Conservation (phyloP, 2,797 vertebrate genomes). For the Vultur gryphus region DNA sequence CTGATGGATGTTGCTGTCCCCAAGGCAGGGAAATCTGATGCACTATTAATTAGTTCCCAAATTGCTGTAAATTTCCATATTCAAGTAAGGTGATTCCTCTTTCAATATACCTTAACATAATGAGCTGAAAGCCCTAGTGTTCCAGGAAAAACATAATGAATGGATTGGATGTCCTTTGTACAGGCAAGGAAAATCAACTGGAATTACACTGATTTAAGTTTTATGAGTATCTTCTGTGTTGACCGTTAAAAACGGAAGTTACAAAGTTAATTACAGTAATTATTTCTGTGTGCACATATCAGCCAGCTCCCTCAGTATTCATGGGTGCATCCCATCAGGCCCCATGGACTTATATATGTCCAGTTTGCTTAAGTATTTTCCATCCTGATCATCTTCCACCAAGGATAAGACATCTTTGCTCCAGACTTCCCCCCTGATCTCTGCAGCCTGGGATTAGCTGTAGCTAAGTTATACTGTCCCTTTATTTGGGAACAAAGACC, state of each 20-base stretch:
- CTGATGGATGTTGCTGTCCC: not conserved
- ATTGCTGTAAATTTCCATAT: not conserved
- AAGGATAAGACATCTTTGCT: not conserved
- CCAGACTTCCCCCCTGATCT: not conserved
- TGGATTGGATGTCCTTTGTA: not conserved
- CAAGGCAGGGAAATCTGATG: not conserved
- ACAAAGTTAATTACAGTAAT: not conserved
- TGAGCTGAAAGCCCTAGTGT: not conserved
- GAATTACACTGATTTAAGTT: not conserved
- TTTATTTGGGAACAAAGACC: not conserved
- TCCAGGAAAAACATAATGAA: not conserved
- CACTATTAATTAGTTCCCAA: not conserved
- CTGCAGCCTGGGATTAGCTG: not conserved
- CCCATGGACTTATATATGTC: not conserved
- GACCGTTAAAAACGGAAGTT: not conserved
- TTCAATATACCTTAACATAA: not conserved
- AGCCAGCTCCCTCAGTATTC: not conserved
- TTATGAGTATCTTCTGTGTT: not conserved
- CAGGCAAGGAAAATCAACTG: not conserved
- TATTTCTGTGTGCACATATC: not conserved
- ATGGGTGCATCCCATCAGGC: not conserved
- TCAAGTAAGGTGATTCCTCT: not conserved
- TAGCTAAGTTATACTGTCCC: not conserved
- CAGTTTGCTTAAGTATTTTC: not conserved
- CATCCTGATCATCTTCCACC: not conserved